A percentile compares a stretch with the other conserved stretches of the same genome.
These are phyloP conservation scores for Monochamus saltuarius DNA, from an alignment of 1,140 invertebrate genomes.

Conservation along the genomic window DNA sequence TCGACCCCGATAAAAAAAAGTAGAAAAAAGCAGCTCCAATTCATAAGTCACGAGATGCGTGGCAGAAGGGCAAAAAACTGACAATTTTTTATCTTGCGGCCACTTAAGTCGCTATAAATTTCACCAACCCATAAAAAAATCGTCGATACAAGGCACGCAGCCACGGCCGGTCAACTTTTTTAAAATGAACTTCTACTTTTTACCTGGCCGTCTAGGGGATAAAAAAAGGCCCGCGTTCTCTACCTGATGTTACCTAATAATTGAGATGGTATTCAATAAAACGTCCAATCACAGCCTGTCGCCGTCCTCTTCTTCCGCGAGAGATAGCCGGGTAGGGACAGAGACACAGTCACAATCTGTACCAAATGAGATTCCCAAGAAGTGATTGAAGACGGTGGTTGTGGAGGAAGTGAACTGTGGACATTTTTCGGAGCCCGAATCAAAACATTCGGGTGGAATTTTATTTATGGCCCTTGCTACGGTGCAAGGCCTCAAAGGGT, in stretches of 20 bases:
- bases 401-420: constrained; percentile 17
- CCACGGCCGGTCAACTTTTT: constrained; percentile 16
- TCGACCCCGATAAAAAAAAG: too few relatives aligned
- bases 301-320: background rate
- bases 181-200: constrained; percentile 19
- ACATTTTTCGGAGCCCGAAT: constrained; percentile 10
- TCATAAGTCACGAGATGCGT: too few relatives aligned
- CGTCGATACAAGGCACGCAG: constrained; percentile 16
- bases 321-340: background rate
- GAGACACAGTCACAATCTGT: constrained; percentile 6
- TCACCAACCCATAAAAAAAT: constrained; percentile 13
- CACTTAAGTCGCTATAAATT: constrained; percentile 21
- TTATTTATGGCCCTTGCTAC: too few relatives aligned
- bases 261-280: constrained; percentile 23
- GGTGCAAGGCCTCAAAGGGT: too few relatives aligned
- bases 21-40: too few relatives aligned
- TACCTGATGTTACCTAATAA: constrained; percentile 25
- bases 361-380: constrained; percentile 21
- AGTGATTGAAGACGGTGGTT: constrained; percentile 14
- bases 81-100: constrained; percentile 19
- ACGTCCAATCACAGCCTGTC: constrained; percentile 14
- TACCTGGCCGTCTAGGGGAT: constrained; percentile 14
- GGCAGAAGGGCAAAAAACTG: constrained; percentile 6
- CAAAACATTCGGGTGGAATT: too few relatives aligned
- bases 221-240: constrained; percentile 15